Evolutionary conservation across 2,113 vertebrate genomes (phyloP).

Genomic region (Amphiprion ocellaris): DNA sequence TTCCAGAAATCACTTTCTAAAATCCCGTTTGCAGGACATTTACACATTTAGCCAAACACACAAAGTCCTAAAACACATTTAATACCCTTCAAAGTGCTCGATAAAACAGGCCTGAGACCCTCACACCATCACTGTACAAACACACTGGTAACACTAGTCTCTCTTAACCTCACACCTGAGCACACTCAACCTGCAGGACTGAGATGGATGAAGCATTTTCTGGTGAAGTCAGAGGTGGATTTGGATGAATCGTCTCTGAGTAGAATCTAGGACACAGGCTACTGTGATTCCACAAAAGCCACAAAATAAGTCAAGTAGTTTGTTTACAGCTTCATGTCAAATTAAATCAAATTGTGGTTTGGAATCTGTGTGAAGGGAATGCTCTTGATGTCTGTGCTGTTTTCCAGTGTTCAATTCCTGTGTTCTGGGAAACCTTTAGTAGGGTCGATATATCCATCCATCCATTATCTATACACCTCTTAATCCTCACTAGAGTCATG

Average conservation of each 20-base stretch:
- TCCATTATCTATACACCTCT: too few species aligned
- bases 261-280: slow-evolving; percentile 57
- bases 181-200: slow-evolving; percentile 3
- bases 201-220: slow-evolving; percentile 16
- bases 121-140: not conserved
- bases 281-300: slow-evolving; percentile 1
- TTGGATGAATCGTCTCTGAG: slow-evolving; percentile 29
- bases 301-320: not conserved
- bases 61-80: not conserved
- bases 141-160: not conserved
- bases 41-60: slow-evolving; percentile 7
- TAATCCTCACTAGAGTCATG: too few species aligned
- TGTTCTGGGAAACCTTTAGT: not conserved
- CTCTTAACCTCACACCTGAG: not conserved
- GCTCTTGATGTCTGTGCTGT: slow-evolving; percentile 1
- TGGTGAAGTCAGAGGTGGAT: slow-evolving; percentile 7
- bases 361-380: not conserved
- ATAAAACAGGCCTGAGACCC: slow-evolving; percentile 14
- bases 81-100: not conserved
- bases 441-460: not conserved
- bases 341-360: slow-evolving; percentile 3
- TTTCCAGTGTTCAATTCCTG: slow-evolving; percentile 3
- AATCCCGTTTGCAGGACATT: too few species aligned
- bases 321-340: not conserved
- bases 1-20: too few species aligned